phyloP scores from a whole-genome alignment of 2,797 vertebrate species.

The Myripristis jacobus region DNA sequence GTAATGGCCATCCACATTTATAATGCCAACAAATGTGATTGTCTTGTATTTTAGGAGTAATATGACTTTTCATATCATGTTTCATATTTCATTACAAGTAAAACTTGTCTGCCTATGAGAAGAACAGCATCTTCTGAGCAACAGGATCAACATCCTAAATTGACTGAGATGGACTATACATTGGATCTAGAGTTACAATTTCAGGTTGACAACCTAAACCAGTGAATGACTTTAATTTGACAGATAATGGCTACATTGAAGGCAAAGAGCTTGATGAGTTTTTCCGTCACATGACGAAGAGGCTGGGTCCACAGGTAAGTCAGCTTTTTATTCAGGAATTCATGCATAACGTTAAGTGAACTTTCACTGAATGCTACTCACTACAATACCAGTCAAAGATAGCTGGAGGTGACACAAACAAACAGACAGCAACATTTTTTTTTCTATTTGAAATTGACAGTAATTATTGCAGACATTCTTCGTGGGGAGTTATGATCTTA shows the following conservation, averaged over 20 bases:
- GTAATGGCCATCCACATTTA: neutral
- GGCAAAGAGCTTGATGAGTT: constrained; percentile 94
- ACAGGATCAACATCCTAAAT: neutral
- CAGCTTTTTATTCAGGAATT: constrained; percentile 2
- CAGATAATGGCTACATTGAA: constrained; percentile 96
- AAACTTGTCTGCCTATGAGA: too few species aligned
- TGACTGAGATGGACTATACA: neutral
- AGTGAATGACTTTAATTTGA: constrained; percentile 19
- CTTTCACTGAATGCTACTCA: neutral
- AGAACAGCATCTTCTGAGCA: too few species aligned
- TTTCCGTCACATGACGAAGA: constrained; percentile 89
- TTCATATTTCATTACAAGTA: neutral
- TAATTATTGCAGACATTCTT: neutral
- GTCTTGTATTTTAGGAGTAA: neutral
- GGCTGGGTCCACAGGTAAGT: constrained; percentile 86
- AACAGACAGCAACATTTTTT: neutral
- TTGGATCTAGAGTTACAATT: neutral
- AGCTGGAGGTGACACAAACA: neutral
- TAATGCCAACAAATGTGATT: neutral
- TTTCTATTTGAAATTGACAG: neutral
- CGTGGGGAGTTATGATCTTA: neutral
- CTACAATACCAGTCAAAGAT: too few species aligned
- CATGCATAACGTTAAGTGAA: neutral
- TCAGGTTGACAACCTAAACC: neutral
- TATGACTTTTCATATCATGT: neutral